phyloP scores from a whole-genome alignment of 2,113 vertebrate genomes.

The Kryptolebias marmoratus region DNA sequence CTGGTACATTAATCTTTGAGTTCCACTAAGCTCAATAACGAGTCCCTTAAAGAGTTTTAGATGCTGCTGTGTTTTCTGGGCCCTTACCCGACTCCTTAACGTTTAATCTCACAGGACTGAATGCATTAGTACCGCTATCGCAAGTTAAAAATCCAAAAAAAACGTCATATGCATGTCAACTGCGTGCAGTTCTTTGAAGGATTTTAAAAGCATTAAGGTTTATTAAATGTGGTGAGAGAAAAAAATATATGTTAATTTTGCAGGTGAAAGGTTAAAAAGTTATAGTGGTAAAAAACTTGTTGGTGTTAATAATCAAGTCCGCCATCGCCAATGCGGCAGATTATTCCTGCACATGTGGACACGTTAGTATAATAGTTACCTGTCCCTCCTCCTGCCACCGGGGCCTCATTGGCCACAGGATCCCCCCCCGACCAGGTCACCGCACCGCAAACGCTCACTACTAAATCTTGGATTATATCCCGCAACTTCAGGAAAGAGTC shows the following conservation, averaged over 20 bases:
- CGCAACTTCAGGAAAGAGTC: constrained; percentile 85
- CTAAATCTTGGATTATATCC: constrained; percentile 86
- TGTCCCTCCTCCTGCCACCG: constrained; percentile 85
- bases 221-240: constrained; percentile 44
- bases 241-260: constrained; percentile 74
- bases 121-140: too few species aligned
- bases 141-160: background rate
- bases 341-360: constrained; percentile 54
- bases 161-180: constrained; percentile 9
- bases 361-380: constrained; percentile 83
- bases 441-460: constrained; percentile 80
- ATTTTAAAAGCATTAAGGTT: constrained; percentile 37
- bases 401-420: constrained; percentile 79
- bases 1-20: too few species aligned
- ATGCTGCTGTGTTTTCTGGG: too few species aligned
- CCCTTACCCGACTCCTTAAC: too few species aligned
- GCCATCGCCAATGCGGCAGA: constrained; percentile 43
- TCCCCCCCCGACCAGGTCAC: constrained; percentile 65
- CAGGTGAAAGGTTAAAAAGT: constrained; percentile 56
- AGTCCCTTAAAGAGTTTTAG: too few species aligned
- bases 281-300: constrained; percentile 59
- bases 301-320: constrained; percentile 64
- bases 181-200: constrained; percentile 62
- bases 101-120: too few species aligned
- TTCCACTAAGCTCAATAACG: too few species aligned